Percentiles rank a stretch among this genome's conserved stretches.
Evolutionary conservation across 2,888 invertebrate genomes (phyloP).

Genomic region (Aleiodes alternator): DNA sequence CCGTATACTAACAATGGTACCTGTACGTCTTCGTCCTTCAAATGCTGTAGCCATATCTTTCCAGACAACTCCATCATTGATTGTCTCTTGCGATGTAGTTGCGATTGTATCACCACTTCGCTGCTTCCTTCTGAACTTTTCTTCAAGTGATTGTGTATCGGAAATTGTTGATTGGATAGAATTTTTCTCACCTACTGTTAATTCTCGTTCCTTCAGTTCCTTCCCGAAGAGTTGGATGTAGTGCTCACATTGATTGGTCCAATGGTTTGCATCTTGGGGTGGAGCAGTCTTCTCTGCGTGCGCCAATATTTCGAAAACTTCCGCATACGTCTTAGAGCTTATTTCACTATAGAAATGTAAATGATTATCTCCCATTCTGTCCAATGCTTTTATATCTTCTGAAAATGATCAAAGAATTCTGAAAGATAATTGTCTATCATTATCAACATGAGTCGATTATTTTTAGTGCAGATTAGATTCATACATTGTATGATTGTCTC

Average conservation of each 20-base stretch:
- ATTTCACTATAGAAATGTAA: too few species aligned
- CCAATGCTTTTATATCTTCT: too few species aligned
- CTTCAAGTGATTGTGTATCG: not conserved
- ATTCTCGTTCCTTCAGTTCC: constrained; percentile 24
- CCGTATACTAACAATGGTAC: constrained; percentile 8
- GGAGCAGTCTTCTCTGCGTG: not conserved
- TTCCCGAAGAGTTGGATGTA: not conserved
- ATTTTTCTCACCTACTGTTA: not conserved
- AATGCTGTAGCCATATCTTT: constrained; percentile 4
- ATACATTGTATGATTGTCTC: too few species aligned
- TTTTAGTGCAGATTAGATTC: too few species aligned
- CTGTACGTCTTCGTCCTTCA: constrained; percentile 26
- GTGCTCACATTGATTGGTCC: not conserved
- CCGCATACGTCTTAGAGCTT: not conserved
- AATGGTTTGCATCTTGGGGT: not conserved
- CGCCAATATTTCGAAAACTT: not conserved
- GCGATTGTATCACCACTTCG: not conserved
- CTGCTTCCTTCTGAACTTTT: constrained; percentile 3
- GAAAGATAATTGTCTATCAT: too few species aligned
- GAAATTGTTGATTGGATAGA: not conserved
- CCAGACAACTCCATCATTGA: constrained; percentile 10
- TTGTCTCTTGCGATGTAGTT: not conserved
- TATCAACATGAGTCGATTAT: too few species aligned
- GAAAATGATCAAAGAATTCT: too few species aligned
- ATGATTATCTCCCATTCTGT: too few species aligned